These are phyloP conservation scores for Wasmannia auropunctata DNA, from an alignment of 1,140 invertebrate genomes.

Conservation along the genomic window DNA sequence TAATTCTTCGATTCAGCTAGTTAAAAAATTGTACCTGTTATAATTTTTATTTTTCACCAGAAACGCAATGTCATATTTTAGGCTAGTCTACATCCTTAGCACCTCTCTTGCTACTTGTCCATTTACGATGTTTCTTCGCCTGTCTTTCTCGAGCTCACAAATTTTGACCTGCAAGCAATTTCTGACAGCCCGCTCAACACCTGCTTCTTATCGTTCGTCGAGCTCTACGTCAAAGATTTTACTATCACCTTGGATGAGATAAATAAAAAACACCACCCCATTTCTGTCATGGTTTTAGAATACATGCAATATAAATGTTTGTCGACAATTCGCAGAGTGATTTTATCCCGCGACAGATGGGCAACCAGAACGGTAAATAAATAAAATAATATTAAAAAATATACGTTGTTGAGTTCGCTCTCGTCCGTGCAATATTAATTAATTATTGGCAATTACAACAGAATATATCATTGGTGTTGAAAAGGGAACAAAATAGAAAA, in stretches of 20 bases:
- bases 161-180: slow-evolving; percentile 46
- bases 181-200: slow-evolving; percentile 22
- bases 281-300: not conserved
- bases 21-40: not conserved
- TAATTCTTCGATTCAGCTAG: not conserved
- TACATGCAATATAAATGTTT: not conserved
- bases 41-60: not conserved
- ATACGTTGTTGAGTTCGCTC: not conserved
- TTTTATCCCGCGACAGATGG: not conserved
- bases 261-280: slow-evolving; percentile 20
- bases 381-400: slow-evolving; percentile 27
- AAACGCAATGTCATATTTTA: not conserved
- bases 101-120: not conserved
- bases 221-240: slow-evolving; percentile 15
- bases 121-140: not conserved
- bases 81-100: not conserved
- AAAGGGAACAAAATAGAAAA: not conserved
- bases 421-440: slow-evolving; percentile 15
- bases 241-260: slow-evolving; percentile 13
- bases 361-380: not conserved
- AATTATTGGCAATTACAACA: not conserved
- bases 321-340: not conserved
- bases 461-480: not conserved
- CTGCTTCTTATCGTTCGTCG: slow-evolving; percentile 58
- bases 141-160: slow-evolving; percentile 8